Base-by-base conservation (phyloP, 2,888 invertebrate genomes). In the Hyalella azteca region DNA sequence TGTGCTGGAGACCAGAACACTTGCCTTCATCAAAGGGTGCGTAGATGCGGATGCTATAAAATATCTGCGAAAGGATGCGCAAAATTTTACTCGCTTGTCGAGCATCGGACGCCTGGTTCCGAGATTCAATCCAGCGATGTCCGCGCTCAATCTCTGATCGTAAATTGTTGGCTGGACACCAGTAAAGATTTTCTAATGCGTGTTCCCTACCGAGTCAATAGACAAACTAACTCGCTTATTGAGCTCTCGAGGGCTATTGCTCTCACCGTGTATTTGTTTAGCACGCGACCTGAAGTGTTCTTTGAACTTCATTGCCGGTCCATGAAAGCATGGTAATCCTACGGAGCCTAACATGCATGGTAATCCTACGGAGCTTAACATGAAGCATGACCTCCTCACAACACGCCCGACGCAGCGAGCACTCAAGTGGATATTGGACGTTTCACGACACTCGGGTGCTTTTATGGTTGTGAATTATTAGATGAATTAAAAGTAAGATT, bases 141-240 rank as follows among this genome's bases (percentile, higher is more conserved):
- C 66, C n/a, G 19, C 66, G n/a, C 66, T 66, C 66, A 66, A 66
- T 66, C 66, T 66, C 29, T 36, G 36, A 66, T 66, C 66, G 66
- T 66, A 66, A 66, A 66, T 66, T 29, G 39, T 36, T 66, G 36
- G 66, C 66, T 36, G 66, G 39, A 66, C 66, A 66, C 36, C 66
- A 36, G 66, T 66, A 66, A 66, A 66, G 36, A 66, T 66, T 66
- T 66, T 66, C 66, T 66, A 66, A 66, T 66, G 66, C 66, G 32
- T 66, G 66, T 66, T 36, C 66, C 66, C 66, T 39, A 66, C 66
- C 36, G 66, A 29, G 66, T 66, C 66, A 66, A 66, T 66, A 66
- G 66, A 66, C 66, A 29, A 66, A 66, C 66, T 66, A 66, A 66
- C 66, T 66, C 36, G 66, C 66, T 66, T 66, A 66, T 66, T 36